These are phyloP conservation scores for Disparrhopalites patrizii DNA, from an alignment of 2,888 invertebrate genomes.

Conservation along the genomic window DNA sequence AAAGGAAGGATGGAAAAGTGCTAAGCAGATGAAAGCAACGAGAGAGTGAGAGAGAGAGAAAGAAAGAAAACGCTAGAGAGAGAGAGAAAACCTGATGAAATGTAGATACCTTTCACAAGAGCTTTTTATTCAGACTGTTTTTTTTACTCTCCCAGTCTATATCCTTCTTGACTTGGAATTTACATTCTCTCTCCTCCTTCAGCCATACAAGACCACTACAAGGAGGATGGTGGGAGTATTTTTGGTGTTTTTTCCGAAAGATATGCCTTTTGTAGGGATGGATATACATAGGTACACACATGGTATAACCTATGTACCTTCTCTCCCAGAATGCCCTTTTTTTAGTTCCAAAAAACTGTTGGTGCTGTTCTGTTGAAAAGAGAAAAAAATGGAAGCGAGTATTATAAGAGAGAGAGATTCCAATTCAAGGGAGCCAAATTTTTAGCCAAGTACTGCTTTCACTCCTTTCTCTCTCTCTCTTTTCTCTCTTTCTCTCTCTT, in stretches of 20 bases:
- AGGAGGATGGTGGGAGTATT: too few relatives aligned
- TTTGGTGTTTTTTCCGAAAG: too few relatives aligned
- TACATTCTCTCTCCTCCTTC: constrained; percentile 4
- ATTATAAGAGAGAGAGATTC: too few relatives aligned
- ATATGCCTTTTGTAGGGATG: too few relatives aligned
- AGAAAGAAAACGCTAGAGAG: not conserved
- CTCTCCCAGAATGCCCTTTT: too few relatives aligned
- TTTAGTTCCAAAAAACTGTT: not conserved
- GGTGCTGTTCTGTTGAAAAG: too few relatives aligned
- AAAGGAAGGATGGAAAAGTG: constrained; percentile 11
- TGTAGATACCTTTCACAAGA: constrained; percentile 17
- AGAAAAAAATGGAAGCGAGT: too few relatives aligned
- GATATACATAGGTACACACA: not conserved
- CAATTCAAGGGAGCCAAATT: too few relatives aligned
- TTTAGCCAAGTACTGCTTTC: not conserved
- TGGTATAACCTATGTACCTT: not conserved
- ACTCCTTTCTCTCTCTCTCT: not conserved
- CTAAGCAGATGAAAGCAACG: constrained; percentile 12
- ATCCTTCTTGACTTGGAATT: not conserved
- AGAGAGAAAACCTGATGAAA: constrained; percentile 13
- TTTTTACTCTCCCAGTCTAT: not conserved
- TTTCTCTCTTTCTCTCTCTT: not conserved
- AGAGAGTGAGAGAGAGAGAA: not conserved
- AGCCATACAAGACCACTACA: too few relatives aligned
- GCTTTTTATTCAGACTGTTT: constrained; percentile 1